Base-by-base conservation (phyloP, 2,113 vertebrate genomes). In the Varanus salvator region DNA sequence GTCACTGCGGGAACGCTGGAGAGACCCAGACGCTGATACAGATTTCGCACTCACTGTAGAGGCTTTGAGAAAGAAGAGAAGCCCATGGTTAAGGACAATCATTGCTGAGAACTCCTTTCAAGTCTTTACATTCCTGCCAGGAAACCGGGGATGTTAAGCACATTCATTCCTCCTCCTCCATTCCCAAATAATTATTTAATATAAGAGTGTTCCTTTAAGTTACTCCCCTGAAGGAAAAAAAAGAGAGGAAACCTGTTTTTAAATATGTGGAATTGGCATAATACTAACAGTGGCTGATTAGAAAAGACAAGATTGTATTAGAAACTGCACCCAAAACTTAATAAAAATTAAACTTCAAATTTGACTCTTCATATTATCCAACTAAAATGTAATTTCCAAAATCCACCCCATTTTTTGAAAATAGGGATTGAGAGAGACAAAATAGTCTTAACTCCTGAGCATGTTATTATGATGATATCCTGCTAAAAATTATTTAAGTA, bases 1-100 rank as follows among this genome's bases (percentile, higher is more conserved):
- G 93, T 99, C 99, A 31, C 99, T 99, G 76, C 99, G 98, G 92
- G 99, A 99, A 17, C 99, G 98, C 95, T 99, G 99, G 80, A 99
- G 98, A 87, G 99, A 98, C 78, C 99, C 98, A 0, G 99, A 96
- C 0, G 98, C 97, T 23, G 98, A 96, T 52, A 97, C 94, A 31
- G 97, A 97, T 95, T 98, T 97, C 95, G 97, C 95, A 94, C 98
- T 97, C 91, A 98, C 97, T 86, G 98, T 97, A 92, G 98, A 99
- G 95, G 97, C 98, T 99, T 96, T 84, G 87, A 93, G 90, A 93
- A 93, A 57, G 86, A 86, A 95, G 31, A 90, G 69, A 94, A 94
- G 96, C 87, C 84, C 89, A 95, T 88, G 92, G 92, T 94, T 92
- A 93, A 92, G 93, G 89, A 21, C 44, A 48, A 19, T 64, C 52